phyloP scores from a whole-genome alignment of 2,888 invertebrate species.

The Lasius fuliginosus region DNA sequence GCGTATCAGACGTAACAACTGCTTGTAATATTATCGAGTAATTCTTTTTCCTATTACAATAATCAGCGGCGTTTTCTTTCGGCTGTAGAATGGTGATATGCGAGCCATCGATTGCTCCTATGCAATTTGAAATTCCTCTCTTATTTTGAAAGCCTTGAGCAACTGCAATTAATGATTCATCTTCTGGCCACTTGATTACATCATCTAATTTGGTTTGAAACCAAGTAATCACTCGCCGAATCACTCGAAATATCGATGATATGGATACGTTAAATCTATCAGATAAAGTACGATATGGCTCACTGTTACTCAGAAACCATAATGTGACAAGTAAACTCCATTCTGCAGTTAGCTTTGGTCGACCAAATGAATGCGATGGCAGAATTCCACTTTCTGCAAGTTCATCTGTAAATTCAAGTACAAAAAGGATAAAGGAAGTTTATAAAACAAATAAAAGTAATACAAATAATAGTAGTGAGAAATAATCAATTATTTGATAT shows the following conservation, averaged over 20 bases:
- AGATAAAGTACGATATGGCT: slow-evolving; percentile 8
- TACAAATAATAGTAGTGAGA: not conserved
- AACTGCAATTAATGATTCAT: not conserved
- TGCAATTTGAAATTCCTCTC: not conserved
- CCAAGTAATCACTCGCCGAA: slow-evolving; percentile 2
- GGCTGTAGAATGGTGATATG: slow-evolving; percentile 1
- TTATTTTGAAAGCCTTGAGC: not conserved
- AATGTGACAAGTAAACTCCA: not conserved
- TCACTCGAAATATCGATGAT: slow-evolving; percentile 8
- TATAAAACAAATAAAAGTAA: not conserved
- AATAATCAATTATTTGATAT: not conserved
- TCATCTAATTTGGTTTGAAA: not conserved
- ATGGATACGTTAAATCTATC: not conserved
- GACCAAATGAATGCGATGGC: not conserved
- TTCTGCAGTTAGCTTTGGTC: slow-evolving; percentile 15
- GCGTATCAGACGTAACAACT: slow-evolving; percentile 7
- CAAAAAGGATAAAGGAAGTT: not conserved
- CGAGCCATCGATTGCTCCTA: not conserved
- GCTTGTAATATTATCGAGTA: slow-evolving; percentile 13
- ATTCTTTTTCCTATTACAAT: not conserved
- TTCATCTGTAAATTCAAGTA: slow-evolving; percentile 4
- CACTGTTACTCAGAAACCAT: not conserved
- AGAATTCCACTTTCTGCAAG: slow-evolving; percentile 1
- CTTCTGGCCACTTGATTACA: slow-evolving; percentile 17
- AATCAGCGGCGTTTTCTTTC: slow-evolving; percentile 4